Conservation (phyloP, 1,140 invertebrate species). For the Trypoxylus dichotomus region DNA sequence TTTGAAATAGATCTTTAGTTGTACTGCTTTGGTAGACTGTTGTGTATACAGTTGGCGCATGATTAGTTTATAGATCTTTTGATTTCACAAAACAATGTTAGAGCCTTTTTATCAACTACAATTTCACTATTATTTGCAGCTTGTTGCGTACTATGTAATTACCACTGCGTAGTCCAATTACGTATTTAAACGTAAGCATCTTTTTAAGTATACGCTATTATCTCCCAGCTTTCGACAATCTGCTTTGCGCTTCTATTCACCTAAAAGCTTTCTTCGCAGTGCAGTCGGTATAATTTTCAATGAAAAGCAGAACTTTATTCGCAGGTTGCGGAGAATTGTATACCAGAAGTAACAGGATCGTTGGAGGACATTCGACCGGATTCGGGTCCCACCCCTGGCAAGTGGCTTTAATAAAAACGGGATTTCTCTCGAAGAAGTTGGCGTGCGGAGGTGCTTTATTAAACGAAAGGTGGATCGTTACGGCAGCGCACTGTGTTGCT, state of each 20-base stretch:
- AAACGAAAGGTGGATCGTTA: conserved; percentile 87
- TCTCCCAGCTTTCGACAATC: too few species aligned
- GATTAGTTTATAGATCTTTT: too few species aligned
- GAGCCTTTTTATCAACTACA: too few species aligned
- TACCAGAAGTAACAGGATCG: conserved; percentile 84
- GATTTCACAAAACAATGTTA: too few species aligned
- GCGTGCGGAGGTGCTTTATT: conserved; percentile 90
- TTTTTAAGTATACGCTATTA: too few species aligned
- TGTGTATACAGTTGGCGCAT: too few species aligned
- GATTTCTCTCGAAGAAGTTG: conserved; percentile 85
- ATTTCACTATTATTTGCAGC: too few species aligned
- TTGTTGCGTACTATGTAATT: too few species aligned
- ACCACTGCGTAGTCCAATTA: too few species aligned
- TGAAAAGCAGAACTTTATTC: conserved; percentile 41
- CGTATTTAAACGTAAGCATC: too few species aligned
- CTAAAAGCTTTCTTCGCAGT: not conserved
- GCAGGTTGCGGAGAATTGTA: conserved; percentile 86
- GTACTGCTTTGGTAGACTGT: too few species aligned
- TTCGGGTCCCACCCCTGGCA: conserved; percentile 96
- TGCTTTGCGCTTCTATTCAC: not conserved
- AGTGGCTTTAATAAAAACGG: conserved; percentile 89
- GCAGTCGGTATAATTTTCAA: conserved; percentile 10
- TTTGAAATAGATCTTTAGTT: too few species aligned
- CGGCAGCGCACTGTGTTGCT: conserved; percentile 85
- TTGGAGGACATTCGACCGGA: conserved; percentile 86